Evolutionary conservation across 2,797 vertebrate species (phyloP), one percentile per base, ranked within the genome.

Genomic region (Melanogrammus aeglefinus): DNA sequence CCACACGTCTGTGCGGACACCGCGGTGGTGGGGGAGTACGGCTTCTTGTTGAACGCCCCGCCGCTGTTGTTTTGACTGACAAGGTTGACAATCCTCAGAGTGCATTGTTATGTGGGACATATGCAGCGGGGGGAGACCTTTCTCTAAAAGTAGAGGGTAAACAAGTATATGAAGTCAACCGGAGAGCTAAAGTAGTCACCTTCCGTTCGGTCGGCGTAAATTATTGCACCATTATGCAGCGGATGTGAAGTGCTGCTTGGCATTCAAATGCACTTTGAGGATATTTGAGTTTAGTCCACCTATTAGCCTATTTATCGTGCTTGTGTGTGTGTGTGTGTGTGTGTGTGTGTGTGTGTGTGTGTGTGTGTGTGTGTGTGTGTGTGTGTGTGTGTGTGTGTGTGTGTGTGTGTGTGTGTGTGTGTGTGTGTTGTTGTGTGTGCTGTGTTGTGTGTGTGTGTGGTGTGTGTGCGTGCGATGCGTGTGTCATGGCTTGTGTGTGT

Each of bases 51-150:
- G 70, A 81, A 83, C 89, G 85, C 44, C 44, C 89, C 85, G 78
- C 82, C 41, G 75, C 14, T 47, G 83, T 83, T 87, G 86, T 86
- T 88, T 85, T 91, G 89, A 92, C 86, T 89, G 90, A 91, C 92
- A 92, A 90, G 91, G 90, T 82, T 90, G 88, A 86, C 86, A 90
- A 91, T 90, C 90, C 90, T 90, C 88, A 31, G 73, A 83, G 82
- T 88, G 86, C 84, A 86, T 90, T 86, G 88, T 92, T 89, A 80
- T 81, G 78, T 73, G 75, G 81, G 80, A 84, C 74, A 80, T 83
- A 74, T 74, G n/a, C 16, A 12, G n/a, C 1, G 76, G 79, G 84
- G 81, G 39, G 29, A 81, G 78, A 75, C 80, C 78, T 86, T 83
- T 91, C 79, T 80, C 84, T 74, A 85, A 82, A 80, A n/a, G 27